A percentile compares a stretch with the other conserved stretches of the same genome.
These are phyloP conservation scores for Achroia grisella DNA, from an alignment of 1,140 invertebrate species.

Conservation along the genomic window DNA sequence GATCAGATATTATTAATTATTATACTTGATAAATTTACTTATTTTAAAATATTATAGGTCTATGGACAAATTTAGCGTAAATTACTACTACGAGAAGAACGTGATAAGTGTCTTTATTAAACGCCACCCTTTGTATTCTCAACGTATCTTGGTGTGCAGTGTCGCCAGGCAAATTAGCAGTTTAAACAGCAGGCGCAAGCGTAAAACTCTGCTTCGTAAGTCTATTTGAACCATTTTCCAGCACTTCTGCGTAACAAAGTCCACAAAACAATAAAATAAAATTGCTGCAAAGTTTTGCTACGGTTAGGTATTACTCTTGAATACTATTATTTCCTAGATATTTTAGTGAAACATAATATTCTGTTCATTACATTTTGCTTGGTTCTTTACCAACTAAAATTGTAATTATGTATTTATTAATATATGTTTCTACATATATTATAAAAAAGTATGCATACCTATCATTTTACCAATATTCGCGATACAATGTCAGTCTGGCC, in stretches of 20 bases:
- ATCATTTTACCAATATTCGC: no score
- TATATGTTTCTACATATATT: no score
- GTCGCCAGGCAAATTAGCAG: constrained; percentile 46
- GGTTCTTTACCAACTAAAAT: no score
- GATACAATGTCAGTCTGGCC: no score
- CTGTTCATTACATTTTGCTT: no score
- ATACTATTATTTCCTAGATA: no score
- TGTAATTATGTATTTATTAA: no score
- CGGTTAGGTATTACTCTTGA: no score
- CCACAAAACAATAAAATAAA: constrained; percentile 48
- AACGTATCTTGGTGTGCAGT: constrained; percentile 28
- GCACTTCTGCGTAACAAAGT: constrained; percentile 30
- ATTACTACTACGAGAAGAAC: constrained; percentile 3
- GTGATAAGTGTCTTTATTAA: constrained; percentile 51
- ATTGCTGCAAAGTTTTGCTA: constrained; percentile 17
- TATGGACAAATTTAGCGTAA: constrained; percentile 1
- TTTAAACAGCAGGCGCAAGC: constrained; percentile 37
- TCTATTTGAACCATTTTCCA: constrained; percentile 44
- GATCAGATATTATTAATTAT: no score
- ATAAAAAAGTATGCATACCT: no score
- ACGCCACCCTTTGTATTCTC: constrained; percentile 34
- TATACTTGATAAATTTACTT: constrained; percentile 2
- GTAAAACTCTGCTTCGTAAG: constrained; percentile 39
- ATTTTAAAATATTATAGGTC: constrained; percentile 4
- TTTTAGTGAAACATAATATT: no score